Evolutionary conservation across 2,113 vertebrate species (phyloP).

Genomic region (Beaufortia kweichowensis): DNA sequence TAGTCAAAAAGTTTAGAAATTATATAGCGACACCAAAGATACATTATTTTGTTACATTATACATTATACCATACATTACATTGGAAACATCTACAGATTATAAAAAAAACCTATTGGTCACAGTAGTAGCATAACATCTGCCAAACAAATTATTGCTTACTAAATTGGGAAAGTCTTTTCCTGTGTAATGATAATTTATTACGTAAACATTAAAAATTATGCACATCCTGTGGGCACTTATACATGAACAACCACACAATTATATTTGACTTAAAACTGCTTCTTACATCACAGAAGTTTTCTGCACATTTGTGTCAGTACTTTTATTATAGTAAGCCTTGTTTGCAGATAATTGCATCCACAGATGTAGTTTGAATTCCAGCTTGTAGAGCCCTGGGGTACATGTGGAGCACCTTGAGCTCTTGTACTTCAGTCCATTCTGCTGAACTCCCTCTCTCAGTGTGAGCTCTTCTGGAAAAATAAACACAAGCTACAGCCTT

Average conservation of each 20-base stretch:
- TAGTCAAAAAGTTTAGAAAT: too few species aligned
- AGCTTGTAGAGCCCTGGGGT: conserved; percentile 46
- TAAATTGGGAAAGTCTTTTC: too few species aligned
- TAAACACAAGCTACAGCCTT: background rate
- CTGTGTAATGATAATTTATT: too few species aligned
- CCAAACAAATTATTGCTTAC: too few species aligned
- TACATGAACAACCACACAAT: too few species aligned
- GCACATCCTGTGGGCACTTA: background rate
- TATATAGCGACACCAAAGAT: too few species aligned
- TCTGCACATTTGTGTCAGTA: conserved; percentile 21
- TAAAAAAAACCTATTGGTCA: too few species aligned
- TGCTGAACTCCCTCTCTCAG: background rate
- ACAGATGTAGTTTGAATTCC: conserved; percentile 72
- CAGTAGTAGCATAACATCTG: too few species aligned
- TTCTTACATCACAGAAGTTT: background rate
- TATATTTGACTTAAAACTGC: background rate
- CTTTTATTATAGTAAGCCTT: conserved; percentile 38
- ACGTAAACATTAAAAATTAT: too few species aligned
- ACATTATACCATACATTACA: too few species aligned
- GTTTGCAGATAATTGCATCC: conserved; percentile 62
- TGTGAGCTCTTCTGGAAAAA: conserved; percentile 29
- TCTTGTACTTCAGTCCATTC: conserved; percentile 29
- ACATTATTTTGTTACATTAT: too few species aligned
- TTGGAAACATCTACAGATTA: too few species aligned
- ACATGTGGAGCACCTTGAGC: conserved; percentile 56